Percentiles rank a stretch among this genome's conserved stretches.
phyloP scores from a whole-genome alignment of 2,888 invertebrate genomes.

The Tachina fera region DNA sequence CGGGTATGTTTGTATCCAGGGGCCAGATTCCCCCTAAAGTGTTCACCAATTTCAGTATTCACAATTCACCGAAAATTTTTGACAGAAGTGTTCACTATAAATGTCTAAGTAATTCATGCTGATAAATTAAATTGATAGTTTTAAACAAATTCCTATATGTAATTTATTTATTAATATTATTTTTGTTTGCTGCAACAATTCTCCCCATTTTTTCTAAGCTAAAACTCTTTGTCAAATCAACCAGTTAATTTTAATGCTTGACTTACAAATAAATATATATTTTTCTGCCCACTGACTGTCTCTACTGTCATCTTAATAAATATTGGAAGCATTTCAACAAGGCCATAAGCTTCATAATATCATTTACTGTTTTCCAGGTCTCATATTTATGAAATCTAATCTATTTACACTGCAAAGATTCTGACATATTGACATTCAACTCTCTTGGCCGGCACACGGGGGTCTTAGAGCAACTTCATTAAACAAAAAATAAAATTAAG shows the following conservation, averaged over 20 bases:
- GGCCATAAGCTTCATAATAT: constrained; percentile 10
- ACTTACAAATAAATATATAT: constrained; percentile 8
- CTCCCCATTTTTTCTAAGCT: no score
- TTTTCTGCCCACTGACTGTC: background rate
- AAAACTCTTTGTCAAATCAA: constrained; percentile 31
- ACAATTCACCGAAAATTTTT: no score
- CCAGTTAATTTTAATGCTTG: constrained; percentile 31
- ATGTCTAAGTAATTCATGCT: no score
- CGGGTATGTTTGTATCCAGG: no score
- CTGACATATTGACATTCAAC: constrained; percentile 69
- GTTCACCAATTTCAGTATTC: no score
- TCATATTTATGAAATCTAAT: constrained; percentile 31
- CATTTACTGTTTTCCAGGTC: background rate
- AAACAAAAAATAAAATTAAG: background rate
- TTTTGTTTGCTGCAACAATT: no score
- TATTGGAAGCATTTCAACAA: background rate
- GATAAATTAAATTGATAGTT: no score
- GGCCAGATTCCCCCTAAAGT: no score
- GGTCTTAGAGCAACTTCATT: constrained; percentile 1
- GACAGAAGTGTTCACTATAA: no score
- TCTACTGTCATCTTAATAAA: background rate
- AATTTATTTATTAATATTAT: no score
- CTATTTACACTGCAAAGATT: constrained; percentile 38
- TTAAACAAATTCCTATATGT: no score
- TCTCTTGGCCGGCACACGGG: background rate